Conservation (phyloP, 2,797 vertebrate genomes). For the Squalus acanthias region DNA sequence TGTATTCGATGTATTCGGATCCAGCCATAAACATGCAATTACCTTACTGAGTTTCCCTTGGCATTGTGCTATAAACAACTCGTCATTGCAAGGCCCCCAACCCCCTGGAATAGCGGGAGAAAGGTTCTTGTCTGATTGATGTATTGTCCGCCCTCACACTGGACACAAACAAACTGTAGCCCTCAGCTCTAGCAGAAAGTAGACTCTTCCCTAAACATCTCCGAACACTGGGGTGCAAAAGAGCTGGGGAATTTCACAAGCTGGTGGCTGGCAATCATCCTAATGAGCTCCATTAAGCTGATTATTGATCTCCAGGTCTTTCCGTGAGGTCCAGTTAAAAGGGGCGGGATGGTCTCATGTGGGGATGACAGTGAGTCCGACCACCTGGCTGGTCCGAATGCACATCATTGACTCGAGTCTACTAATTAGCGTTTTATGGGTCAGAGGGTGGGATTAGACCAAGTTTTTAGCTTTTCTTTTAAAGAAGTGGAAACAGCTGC, state of each 20-base stretch:
- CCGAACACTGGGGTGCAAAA: neutral
- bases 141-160: neutral
- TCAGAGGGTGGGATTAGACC: slow-evolving; percentile 3
- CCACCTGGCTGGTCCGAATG: slow-evolving; percentile 49
- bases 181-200: neutral
- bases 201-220: slow-evolving; percentile 11
- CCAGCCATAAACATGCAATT: slow-evolving; percentile 26
- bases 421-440: slow-evolving; percentile 52
- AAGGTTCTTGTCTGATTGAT: slow-evolving; percentile 29
- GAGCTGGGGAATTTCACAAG: slow-evolving; percentile 31
- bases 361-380: slow-evolving; percentile 47
- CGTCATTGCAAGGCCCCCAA: neutral
- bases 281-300: slow-evolving; percentile 55
- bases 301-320: slow-evolving; percentile 53
- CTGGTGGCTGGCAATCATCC: slow-evolving; percentile 37
- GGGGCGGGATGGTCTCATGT: slow-evolving; percentile 46
- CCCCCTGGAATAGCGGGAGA: neutral
- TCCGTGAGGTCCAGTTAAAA: slow-evolving; percentile 54
- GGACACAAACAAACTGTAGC: slow-evolving; percentile 32
- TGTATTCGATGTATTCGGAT: neutral
- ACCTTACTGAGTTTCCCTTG: neutral
- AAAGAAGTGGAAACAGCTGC: neutral
- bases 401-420: slow-evolving; percentile 54
- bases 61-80: slow-evolving; percentile 27
- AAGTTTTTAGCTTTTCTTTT: neutral